Conservation (phyloP, 2,888 invertebrate species). For the Coleophora flavipennella region DNA sequence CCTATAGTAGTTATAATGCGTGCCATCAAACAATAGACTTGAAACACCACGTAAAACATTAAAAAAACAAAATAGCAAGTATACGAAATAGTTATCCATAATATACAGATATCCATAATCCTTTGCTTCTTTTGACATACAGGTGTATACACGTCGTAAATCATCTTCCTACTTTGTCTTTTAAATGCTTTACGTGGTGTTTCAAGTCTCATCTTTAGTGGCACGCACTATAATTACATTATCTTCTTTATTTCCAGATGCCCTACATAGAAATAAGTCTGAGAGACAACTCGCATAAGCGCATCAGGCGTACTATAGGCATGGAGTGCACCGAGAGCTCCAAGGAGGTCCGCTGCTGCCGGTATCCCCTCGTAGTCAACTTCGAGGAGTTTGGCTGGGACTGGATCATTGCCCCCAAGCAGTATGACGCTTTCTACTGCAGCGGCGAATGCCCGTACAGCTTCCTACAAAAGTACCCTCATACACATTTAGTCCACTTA, state of each 20-base stretch:
- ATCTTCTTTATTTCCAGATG: constrained; percentile 44
- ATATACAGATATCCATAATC: no score
- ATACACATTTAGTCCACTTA: constrained; percentile 90
- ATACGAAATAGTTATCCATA: no score
- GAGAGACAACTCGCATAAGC: constrained; percentile 67
- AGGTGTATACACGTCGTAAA: no score
- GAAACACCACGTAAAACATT: no score
- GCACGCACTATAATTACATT: no score
- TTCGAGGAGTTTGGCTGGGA: constrained; percentile 98
- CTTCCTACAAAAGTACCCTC: constrained; percentile 88
- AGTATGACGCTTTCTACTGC: constrained; percentile 96
- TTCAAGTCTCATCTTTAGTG: no score
- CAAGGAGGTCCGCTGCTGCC: constrained; percentile 90
- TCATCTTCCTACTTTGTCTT: no score
- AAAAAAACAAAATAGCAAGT: no score
- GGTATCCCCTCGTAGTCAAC: constrained; percentile 93
- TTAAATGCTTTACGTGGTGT: no score
- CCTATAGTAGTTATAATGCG: no score
- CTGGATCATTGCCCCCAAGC: constrained; percentile 96
- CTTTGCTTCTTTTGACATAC: no score
- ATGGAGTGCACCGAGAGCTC: constrained; percentile 88
- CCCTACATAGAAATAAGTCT: constrained; percentile 69
- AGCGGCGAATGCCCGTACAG: constrained; percentile 94
- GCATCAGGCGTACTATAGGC: constrained; percentile 84
- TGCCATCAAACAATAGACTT: no score